phyloP scores from a whole-genome alignment of 2,888 invertebrate genomes.

The Agriopis aurantiaria region DNA sequence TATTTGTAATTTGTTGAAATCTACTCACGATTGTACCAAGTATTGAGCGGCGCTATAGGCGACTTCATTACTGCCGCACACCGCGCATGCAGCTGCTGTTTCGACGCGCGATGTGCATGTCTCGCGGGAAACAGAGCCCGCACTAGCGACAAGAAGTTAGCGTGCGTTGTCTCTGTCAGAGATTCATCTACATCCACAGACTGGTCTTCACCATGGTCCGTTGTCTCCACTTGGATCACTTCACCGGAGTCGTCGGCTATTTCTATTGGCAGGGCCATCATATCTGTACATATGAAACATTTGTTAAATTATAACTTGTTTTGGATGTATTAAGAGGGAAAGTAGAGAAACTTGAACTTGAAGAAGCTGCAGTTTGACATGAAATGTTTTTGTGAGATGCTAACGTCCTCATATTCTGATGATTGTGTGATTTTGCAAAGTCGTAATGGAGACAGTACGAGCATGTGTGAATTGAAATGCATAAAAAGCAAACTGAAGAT shows the following conservation, averaged over 20 bases:
- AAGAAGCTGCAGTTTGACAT: background rate
- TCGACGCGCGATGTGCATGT: constrained; percentile 93
- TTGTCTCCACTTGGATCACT: constrained; percentile 66
- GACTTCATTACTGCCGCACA: constrained; percentile 91
- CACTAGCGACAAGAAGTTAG: constrained; percentile 94
- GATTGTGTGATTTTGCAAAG: background rate
- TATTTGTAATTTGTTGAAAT: background rate
- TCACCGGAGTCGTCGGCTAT: constrained; percentile 87
- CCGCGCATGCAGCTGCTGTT: constrained; percentile 90
- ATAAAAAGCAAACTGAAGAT: background rate
- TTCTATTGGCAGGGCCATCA: constrained; percentile 92
- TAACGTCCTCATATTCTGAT: background rate
- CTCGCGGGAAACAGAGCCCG: constrained; percentile 95
- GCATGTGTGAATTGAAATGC: background rate
- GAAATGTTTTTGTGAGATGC: background rate
- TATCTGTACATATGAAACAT: constrained; percentile 76
- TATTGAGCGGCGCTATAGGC: constrained; percentile 93
- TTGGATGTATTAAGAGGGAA: background rate
- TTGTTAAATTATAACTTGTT: background rate
- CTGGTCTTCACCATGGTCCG: constrained; percentile 51
- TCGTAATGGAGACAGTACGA: background rate
- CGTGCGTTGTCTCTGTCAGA: constrained; percentile 93
- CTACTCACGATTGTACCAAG: constrained; percentile 89
- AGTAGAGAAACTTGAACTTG: background rate
- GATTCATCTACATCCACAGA: constrained; percentile 67